Percentiles rank a stretch among this genome's conserved stretches.
These are phyloP conservation scores for Pica pica DNA, from an alignment of 2,113 vertebrate genomes.

Conservation along the genomic window DNA sequence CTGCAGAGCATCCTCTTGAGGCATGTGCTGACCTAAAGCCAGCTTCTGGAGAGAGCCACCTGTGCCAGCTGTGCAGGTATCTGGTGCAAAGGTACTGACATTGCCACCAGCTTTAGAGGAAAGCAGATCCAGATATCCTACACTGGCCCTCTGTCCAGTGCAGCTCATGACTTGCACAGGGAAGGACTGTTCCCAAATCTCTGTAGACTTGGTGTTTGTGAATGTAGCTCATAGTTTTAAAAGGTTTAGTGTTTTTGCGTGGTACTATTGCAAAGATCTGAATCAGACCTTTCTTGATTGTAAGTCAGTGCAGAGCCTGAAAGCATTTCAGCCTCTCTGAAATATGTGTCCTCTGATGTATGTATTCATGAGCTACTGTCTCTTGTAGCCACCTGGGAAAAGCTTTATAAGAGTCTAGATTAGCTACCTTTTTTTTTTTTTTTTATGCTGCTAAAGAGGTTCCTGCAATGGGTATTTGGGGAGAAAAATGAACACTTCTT, in stretches of 20 bases:
- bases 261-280: background rate
- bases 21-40: background rate
- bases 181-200: background rate
- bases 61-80: background rate
- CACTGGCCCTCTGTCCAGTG: background rate
- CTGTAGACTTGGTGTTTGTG: background rate
- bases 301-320: background rate
- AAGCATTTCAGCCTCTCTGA: background rate
- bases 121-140: background rate
- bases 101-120: background rate
- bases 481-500: background rate
- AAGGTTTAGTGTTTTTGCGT: background rate
- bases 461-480: background rate
- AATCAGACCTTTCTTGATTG: background rate
- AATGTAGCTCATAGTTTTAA: background rate
- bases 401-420: background rate
- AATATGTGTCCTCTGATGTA: background rate
- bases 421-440: background rate
- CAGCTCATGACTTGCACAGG: rapidly evolving
- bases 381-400: background rate
- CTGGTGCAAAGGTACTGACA: background rate
- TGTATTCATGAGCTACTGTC: background rate
- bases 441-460: background rate
- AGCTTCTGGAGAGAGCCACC: background rate
- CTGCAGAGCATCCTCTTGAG: background rate